Evolutionary conservation across 2,888 invertebrate genomes (phyloP).

Genomic region (Alentia gelatinosa): DNA sequence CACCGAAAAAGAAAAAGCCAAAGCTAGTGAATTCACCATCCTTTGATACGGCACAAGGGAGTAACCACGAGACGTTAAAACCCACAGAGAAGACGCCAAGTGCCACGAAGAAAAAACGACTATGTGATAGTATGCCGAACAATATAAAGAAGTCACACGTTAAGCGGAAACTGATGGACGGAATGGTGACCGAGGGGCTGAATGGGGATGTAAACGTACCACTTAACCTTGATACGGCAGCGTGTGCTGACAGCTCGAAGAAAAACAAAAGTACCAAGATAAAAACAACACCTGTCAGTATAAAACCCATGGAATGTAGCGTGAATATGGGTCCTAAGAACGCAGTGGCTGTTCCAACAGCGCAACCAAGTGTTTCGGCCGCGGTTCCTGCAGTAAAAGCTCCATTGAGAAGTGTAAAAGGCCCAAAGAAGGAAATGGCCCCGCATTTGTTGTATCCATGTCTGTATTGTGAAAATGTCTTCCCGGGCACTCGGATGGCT

Average conservation of each 20-base stretch:
- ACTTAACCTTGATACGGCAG: background rate
- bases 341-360: no score
- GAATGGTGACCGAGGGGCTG: background rate
- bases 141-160: background rate
- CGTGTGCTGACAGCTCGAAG: background rate
- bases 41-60: background rate
- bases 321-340: background rate
- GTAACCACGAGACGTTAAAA: background rate
- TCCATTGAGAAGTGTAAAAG: background rate
- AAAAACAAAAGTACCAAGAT: background rate
- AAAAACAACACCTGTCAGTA: background rate
- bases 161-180: background rate
- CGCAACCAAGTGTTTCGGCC: background rate
- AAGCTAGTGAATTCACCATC: background rate
- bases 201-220: background rate
- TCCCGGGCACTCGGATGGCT: slow-evolving; percentile 75
- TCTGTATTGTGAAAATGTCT: slow-evolving; percentile 88
- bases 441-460: slow-evolving; percentile 86
- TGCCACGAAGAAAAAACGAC: background rate
- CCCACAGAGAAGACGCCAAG: background rate
- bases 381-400: background rate
- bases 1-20: background rate
- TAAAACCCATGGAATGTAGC: background rate
- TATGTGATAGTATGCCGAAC: background rate
- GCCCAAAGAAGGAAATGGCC: background rate